phyloP scores from a whole-genome alignment of 2,888 invertebrate species.

The Ephialtes manifestator region DNA sequence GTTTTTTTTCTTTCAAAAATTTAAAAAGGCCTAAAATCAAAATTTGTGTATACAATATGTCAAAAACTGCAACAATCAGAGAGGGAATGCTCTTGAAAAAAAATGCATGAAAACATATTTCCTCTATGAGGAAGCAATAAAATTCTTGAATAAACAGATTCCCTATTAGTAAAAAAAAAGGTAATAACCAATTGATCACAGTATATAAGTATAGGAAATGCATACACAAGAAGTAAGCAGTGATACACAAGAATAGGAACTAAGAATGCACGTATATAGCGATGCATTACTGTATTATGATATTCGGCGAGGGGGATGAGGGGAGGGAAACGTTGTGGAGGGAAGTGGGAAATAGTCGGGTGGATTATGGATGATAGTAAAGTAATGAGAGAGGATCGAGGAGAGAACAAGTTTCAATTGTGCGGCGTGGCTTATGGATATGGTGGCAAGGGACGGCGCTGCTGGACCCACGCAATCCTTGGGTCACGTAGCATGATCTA shows the following conservation, averaged over 20 bases:
- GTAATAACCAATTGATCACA: no score
- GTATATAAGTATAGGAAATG: not conserved
- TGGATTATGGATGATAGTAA: constrained; percentile 17
- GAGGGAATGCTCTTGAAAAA: no score
- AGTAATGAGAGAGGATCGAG: constrained; percentile 39
- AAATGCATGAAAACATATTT: no score
- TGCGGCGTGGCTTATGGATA: constrained; percentile 37
- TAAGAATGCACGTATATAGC: not conserved
- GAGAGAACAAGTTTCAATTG: constrained; percentile 50
- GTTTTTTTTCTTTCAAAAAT: no score
- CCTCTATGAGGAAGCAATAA: no score
- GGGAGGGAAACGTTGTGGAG: no score
- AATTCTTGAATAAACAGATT: no score
- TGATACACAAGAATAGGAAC: not conserved
- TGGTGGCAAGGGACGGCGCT: constrained; percentile 62
- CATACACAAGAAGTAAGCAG: not conserved
- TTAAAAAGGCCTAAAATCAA: no score
- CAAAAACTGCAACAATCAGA: no score
- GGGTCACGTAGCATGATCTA: constrained; percentile 85
- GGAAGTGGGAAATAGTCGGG: constrained; percentile 43
- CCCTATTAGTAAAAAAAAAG: no score
- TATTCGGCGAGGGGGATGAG: constrained; percentile 39
- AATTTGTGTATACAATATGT: no score
- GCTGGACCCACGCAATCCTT: constrained; percentile 83
- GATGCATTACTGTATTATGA: constrained; percentile 3